A percentile compares a stretch with the other conserved stretches of the same genome.
phyloP scores from a whole-genome alignment of 2,113 vertebrate genomes.

The Antigone vipio region DNA sequence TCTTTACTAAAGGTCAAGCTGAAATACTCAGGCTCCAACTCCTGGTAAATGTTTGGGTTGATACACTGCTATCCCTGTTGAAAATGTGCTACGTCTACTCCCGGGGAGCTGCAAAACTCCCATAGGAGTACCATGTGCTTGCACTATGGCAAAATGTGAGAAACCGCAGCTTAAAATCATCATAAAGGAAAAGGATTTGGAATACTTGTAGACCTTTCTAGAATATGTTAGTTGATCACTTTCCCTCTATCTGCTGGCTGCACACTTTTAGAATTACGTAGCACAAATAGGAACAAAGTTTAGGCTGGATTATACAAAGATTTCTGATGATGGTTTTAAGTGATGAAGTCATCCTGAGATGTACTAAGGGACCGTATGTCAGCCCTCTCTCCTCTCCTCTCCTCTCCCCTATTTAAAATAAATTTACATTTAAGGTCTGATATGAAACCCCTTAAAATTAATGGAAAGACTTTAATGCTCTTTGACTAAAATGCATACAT shows the following conservation, averaged over 20 bases:
- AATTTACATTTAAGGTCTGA: constrained; percentile 51
- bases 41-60: not conserved
- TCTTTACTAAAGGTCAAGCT: not conserved
- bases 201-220: not conserved
- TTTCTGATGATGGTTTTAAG: not conserved
- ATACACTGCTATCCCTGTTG: not conserved
- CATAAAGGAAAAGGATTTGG: not conserved
- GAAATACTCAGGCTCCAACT: not conserved
- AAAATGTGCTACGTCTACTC: not conserved
- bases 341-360: not conserved
- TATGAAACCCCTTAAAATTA: constrained; percentile 22
- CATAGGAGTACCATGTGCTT: not conserved
- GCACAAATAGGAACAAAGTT: not conserved
- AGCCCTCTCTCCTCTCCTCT: not conserved
- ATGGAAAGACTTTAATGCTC: constrained; percentile 12
- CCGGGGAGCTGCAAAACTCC: not conserved
- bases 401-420: constrained; percentile 21
- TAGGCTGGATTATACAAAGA: not conserved
- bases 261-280: not conserved
- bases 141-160: not conserved
- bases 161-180: not conserved
- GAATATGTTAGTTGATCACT: not conserved
- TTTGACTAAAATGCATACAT: not conserved
- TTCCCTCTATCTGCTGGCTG: not conserved
- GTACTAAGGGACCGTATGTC: not conserved